Conservation (phyloP, 2,797 vertebrate species). For the Sebastes iracundus region DNA sequence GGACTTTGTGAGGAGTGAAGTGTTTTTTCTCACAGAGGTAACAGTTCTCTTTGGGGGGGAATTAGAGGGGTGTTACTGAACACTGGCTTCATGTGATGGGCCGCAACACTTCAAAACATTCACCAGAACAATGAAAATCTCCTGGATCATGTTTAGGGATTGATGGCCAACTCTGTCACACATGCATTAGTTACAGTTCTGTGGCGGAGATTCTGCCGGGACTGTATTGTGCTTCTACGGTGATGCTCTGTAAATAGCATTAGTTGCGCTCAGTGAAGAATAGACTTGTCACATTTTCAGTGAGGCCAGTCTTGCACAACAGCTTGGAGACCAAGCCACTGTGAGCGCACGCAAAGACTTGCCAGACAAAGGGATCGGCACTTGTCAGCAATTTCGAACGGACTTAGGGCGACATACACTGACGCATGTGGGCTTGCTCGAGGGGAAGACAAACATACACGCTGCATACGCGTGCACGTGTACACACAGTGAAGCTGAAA, state of each 20-base stretch:
- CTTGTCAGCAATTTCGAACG: constrained; percentile 76
- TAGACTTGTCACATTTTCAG: constrained; percentile 81
- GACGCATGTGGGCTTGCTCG: constrained; percentile 52
- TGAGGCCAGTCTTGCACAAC: constrained; percentile 72
- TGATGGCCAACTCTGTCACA: constrained; percentile 70
- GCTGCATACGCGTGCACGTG: not conserved
- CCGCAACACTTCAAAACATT: constrained; percentile 51
- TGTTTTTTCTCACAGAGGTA: constrained; percentile 27
- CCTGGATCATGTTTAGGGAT: constrained; percentile 67
- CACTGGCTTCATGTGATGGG: constrained; percentile 10
- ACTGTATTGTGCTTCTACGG: constrained; percentile 70
- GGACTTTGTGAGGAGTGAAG: constrained; percentile 27
- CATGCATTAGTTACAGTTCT: constrained; percentile 73
- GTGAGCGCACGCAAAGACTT: constrained; percentile 60
- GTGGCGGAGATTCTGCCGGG: constrained; percentile 59
- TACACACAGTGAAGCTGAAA: constrained; percentile 32
- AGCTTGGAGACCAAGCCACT: constrained; percentile 74
- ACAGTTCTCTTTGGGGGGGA: not conserved
- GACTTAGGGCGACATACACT: constrained; percentile 61
- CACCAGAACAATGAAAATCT: constrained; percentile 68
- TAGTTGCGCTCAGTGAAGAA: constrained; percentile 79
- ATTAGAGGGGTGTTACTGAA: constrained; percentile 25
- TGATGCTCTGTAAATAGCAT: constrained; percentile 79
- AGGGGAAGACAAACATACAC: constrained; percentile 48
- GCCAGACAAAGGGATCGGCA: constrained; percentile 77